phyloP scores from a whole-genome alignment of 2,113 vertebrate species.

The Sigmodon hispidus region DNA sequence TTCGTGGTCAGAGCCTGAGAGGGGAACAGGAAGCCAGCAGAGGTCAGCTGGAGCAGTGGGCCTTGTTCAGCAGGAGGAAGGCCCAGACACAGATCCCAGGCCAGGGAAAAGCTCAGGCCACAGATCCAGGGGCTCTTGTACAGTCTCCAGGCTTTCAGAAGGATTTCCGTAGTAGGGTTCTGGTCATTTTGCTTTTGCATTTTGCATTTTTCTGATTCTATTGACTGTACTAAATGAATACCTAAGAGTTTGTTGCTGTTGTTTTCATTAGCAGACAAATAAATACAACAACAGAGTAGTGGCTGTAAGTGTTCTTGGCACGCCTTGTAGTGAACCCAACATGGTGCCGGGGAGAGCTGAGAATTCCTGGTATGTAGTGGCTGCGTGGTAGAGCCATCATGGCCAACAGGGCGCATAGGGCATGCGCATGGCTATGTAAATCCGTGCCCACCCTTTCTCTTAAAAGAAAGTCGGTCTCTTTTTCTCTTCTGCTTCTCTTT shows the following conservation, averaged over 20 bases:
- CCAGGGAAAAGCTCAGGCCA: accelerated
- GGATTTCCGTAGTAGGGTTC: conserved; percentile 22
- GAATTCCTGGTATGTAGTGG: no score
- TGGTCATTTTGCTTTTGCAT: no score
- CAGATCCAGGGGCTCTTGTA: neutral
- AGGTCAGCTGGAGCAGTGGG: neutral
- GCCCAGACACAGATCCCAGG: accelerated
- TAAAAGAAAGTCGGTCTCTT: no score
- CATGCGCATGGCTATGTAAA: no score
- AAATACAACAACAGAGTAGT: neutral
- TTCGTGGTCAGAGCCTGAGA: neutral
- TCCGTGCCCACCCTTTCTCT: no score
- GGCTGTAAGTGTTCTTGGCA: no score
- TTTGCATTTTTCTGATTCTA: conserved; percentile 22
- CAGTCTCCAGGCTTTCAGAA: neutral
- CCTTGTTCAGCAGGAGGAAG: neutral
- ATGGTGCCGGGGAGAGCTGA: no score
- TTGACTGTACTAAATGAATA: conserved; percentile 24
- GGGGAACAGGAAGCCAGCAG: neutral
- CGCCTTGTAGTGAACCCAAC: no score
- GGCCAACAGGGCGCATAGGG: no score
- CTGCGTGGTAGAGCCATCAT: no score
- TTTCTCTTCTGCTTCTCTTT: no score
- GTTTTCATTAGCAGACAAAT: conserved; percentile 23
- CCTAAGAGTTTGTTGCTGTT: neutral